Evolutionary conservation across 2,113 vertebrate species (phyloP), one percentile per base, ranked within the genome.

Genomic region (Glareola pratincola): DNA sequence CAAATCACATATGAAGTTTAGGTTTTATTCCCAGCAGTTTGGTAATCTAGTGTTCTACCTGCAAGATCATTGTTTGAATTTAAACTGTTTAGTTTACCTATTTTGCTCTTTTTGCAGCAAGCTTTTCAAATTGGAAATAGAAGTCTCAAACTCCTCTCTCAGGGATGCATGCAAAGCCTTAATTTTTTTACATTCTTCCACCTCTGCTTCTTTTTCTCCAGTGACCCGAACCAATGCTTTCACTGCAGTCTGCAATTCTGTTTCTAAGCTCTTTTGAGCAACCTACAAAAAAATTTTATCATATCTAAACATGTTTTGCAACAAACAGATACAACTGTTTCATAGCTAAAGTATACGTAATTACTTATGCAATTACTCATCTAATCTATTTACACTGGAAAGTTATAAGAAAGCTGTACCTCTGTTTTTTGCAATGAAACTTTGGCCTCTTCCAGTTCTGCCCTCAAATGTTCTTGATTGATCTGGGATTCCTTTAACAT

Each of bases 361-460:
- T 73, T 86, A 92, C 69, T 82, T 96, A 63, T 53, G 63, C 17
- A 94, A 88, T 83, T 51, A 41, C 20, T 54, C 6, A 2, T 59
- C 23, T 48, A 63, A 79, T 45, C 30, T 71, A 39, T 59, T 77
- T 66, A 77, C 54, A 85, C 56, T 85, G 66, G 88, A 89, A 95
- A 93, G 62, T 47, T 48, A 11, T 9, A 91, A 83, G 50, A 27
- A 89, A 88, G 75, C 62, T 96, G 73, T 98, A 99, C 99, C 98
- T 99, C 94, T 93, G 66, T 91, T 80, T 98, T 98, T 95, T 96
- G 93, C 92, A 98, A 97, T n/a, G 95, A 96, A 73, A 98, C 84
- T 97, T 98, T 98, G 92, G 86, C 93, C 76, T 94, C 94, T 95
- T 98, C 96, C 57, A 99, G 92, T 96, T 99, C 98, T 96, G 98